Conservation (phyloP, 2,888 invertebrate species). For the Sinopyrophorus schimmeli region DNA sequence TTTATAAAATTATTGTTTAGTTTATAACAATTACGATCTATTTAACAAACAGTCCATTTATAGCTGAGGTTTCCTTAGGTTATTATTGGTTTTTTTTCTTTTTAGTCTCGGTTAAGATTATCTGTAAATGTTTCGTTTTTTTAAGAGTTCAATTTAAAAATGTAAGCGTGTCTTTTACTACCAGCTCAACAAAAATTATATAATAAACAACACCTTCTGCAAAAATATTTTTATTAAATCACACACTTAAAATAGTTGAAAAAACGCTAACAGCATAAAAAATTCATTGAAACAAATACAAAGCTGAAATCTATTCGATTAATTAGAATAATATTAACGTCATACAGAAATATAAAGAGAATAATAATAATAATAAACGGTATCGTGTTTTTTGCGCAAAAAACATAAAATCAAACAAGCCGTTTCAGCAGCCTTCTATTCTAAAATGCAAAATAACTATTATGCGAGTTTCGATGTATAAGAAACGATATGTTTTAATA, state of each 20-base stretch:
- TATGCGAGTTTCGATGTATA: constrained; percentile 24
- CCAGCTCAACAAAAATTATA: constrained; percentile 41
- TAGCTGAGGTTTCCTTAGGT: constrained; percentile 9
- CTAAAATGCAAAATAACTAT: constrained; percentile 31
- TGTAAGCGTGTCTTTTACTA: constrained; percentile 35
- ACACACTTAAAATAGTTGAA: constrained; percentile 22
- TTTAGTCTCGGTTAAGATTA: constrained; percentile 14
- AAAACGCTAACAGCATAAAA: constrained; percentile 46
- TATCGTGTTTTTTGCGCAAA: constrained; percentile 19
- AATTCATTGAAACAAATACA: constrained; percentile 43
- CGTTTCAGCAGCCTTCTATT: constrained; percentile 34
- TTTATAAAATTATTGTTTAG: constrained; percentile 27
- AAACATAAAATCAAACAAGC: constrained; percentile 36
- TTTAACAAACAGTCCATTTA: constrained; percentile 2
- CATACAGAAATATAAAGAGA: no score
- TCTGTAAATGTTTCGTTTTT: no score
- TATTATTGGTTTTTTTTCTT: constrained; percentile 15
- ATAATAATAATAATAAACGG: constrained; percentile 10
- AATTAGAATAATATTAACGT: constrained; percentile 11
- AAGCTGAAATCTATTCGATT: constrained; percentile 26
- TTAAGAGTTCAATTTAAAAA: constrained; percentile 14
- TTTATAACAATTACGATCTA: constrained; percentile 13
- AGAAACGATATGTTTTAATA: constrained; percentile 16
- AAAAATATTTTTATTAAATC: constrained; percentile 44
- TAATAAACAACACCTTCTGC: constrained; percentile 40